Evolutionary conservation across 2,888 invertebrate species (phyloP), one percentile per base, ranked within the genome.

Genomic region (Temnothorax rugatulus): DNA sequence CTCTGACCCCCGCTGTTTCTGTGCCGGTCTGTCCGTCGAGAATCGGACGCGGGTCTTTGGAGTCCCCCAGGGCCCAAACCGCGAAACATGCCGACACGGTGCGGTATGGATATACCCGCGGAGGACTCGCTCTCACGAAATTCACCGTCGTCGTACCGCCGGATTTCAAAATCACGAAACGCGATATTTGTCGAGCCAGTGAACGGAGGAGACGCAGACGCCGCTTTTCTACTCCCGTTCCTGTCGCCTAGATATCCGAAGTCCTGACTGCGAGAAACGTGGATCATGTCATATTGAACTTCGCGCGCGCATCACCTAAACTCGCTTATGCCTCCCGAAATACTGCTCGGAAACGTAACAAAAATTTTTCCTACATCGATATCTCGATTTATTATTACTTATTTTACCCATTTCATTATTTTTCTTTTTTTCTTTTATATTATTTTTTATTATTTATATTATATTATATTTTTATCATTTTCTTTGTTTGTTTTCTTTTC

Each of bases 1-100:
- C 87, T 86, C 73, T 90, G 93, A 94, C 93, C 94, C 89, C 88
- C 86, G 90, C 91, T 91, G 92, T 92, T 93, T 92, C 91, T 91
- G 86, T 90, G 87, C 87, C 85, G 85, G 89, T 86, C 87, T 87
- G 89, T 89, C 85, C 90, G 90, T 50, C 38, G 75, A 91, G 90
- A 91, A 90, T 89, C 90, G 84, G 91, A 90, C 88, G 68, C 76
- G 77, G 18, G 50, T 41, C 77, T 90, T 90, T 91, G 90, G 87
- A 88, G 86, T 29, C 47, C 88, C 0, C 88, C 83, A 50, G 84
- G 85, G 86, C 76, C 90, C 89, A 89, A 88, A 89, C 87, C 87
- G 90, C 91, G 89, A 90, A 90, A 89, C 90, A 88, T 88, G 91
- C 91, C 92, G 91, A 91, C 91, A 90, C 90, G 88, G 84, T 86